Conservation (phyloP, 2,797 vertebrate genomes). For the Leptatherina wallacei region DNA sequence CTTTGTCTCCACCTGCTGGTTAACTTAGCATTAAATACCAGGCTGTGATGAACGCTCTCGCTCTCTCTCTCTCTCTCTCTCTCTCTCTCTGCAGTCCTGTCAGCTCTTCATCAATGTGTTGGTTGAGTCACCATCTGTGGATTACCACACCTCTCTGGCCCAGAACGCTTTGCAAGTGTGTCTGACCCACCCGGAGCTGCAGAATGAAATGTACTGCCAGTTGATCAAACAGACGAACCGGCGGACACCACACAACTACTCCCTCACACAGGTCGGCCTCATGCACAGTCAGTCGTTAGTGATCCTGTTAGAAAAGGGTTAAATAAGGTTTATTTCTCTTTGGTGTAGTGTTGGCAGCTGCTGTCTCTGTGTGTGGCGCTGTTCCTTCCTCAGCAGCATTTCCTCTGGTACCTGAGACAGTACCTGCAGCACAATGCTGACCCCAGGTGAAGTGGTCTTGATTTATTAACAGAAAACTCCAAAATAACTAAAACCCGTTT, state of each 20-base stretch:
- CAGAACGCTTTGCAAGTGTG: constrained; percentile 96
- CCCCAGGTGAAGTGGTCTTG: constrained; percentile 83
- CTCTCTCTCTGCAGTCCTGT: constrained; percentile 85
- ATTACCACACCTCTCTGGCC: constrained; percentile 95
- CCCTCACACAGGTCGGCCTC: constrained; percentile 89
- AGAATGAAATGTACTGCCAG: constrained; percentile 97
- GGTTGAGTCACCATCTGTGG: constrained; percentile 91
- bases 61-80: constrained; percentile 2
- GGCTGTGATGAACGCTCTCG: neutral
- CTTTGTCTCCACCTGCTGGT: constrained; percentile 68
- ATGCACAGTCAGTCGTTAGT: neutral
- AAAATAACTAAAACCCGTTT: neutral
- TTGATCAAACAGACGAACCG: constrained; percentile 92
- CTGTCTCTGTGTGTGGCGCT: constrained; percentile 93
- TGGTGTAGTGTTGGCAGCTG: constrained; percentile 93
- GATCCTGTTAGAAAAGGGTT: fast-evolving
- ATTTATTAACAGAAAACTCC: neutral
- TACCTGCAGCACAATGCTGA: constrained; percentile 91
- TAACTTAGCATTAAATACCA: fast-evolving
- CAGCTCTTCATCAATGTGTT: constrained; percentile 97
- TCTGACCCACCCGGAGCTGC: constrained; percentile 91
- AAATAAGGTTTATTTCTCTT: neutral
- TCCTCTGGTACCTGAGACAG: constrained; percentile 94
- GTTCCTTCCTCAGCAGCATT: constrained; percentile 95
- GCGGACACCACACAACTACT: constrained; percentile 87